phyloP scores from a whole-genome alignment of 2,888 invertebrate species.

The Muscina levida region DNA sequence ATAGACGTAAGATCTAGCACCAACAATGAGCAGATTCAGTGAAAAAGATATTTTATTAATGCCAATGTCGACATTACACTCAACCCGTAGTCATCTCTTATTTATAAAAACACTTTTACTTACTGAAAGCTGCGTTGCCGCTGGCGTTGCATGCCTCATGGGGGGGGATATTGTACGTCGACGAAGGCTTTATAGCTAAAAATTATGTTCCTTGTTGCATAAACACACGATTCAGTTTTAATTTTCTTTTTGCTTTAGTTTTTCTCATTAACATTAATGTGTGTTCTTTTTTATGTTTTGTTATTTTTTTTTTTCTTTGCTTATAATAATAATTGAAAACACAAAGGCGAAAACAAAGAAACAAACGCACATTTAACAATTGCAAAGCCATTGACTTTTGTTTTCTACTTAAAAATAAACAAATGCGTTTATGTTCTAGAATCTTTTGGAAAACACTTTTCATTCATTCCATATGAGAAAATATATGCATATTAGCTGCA shows the following conservation, averaged over 20 bases:
- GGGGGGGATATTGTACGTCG: neutral
- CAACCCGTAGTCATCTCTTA: no score
- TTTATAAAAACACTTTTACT: neutral
- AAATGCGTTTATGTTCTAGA: conserved; percentile 19
- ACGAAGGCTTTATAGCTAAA: no score
- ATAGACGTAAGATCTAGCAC: neutral
- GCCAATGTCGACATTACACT: conserved; percentile 10
- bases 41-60: neutral
- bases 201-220: neutral
- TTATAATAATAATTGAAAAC: conserved; percentile 34
- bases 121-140: neutral
- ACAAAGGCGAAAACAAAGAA: neutral
- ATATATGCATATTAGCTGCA: neutral
- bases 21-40: no score
- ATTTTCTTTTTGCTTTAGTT: neutral
- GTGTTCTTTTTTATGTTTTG: no score
- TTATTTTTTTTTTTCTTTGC: no score
- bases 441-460: neutral
- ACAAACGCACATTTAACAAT: conserved; percentile 8
- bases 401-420: neutral
- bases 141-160: neutral
- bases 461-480: neutral
- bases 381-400: conserved; percentile 14
- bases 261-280: conserved; percentile 25
- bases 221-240: conserved; percentile 1